Evolutionary conservation across 2,888 invertebrate species (phyloP), one percentile per base, ranked within the genome.

Genomic region (Temnothorax unifasciatus): DNA sequence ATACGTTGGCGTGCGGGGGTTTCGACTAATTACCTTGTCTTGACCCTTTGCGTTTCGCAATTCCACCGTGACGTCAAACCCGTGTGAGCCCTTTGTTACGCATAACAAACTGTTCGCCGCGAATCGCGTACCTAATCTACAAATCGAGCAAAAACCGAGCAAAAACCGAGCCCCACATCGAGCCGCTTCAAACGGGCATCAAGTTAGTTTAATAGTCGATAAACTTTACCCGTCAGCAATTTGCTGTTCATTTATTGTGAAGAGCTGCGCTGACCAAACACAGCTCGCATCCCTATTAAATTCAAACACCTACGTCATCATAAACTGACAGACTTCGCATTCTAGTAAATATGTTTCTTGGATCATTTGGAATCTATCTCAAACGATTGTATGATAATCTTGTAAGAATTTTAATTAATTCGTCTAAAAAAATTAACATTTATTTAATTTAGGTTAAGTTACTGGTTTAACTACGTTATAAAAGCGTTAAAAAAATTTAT

Each of bases 41-140:
- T 77, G 44, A 77, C n/a, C 44, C 15, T 44, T n/a, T n/a, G n/a
- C 29, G 29, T 13, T 44, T 64, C 29, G 21, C n/a, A 54, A 66
- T 77, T 68, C n/a, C 25, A 38, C 4, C 34, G 25, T 66, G 66
- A 77, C 77, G 77, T 77, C 66, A 77, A 77, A 41, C 34, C 38
- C 63, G 38, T 25, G 38, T 18, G 3, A n/a, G 54, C 44, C 44
- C 57, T 68, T 77, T 54, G 66, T 66, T 54, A 11, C 54, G 29
- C n/a, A n/a, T 44, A 44, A 44, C 54, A 66, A 29, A 76, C 54
- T n/a, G 15, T 54, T 29, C 29, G 66, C 52, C 25, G n/a, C 18
- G 54, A 50, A 50, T 75, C 21, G 15, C 18, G 44, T 66, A 3
- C 29, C 29, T 29, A 66, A 54, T 76, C 38, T 63, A 25, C 52